These are phyloP conservation scores for Nyctereutes procyonoides DNA, from an alignment of 2,113 vertebrate species.

Conservation along the genomic window DNA sequence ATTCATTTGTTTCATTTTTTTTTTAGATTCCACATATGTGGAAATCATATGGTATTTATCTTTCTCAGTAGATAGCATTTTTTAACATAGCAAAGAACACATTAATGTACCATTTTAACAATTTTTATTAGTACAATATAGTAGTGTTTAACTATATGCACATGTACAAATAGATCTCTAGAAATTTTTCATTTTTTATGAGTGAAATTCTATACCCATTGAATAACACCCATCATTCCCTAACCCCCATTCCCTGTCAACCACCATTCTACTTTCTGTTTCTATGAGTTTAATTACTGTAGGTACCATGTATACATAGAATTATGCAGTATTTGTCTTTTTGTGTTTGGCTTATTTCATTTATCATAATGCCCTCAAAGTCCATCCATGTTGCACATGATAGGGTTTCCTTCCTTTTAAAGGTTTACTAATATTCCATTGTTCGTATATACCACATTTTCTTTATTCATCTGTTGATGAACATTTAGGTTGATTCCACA, in stretches of 20 bases:
- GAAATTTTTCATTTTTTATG: neutral
- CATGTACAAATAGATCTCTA: neutral
- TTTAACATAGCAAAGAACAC: neutral
- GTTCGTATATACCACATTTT: neutral
- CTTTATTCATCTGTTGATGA: neutral
- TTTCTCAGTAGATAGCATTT: neutral
- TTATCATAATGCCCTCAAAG: neutral
- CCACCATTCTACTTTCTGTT: neutral
- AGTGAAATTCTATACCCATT: neutral
- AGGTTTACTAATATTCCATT: neutral
- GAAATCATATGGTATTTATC: neutral
- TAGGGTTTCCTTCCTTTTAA: neutral
- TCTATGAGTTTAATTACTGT: neutral
- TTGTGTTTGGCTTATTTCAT: neutral
- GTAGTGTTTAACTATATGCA: neutral
- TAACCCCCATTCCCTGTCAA: neutral
- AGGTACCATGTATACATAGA: neutral
- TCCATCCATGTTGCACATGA: neutral
- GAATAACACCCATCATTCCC: neutral
- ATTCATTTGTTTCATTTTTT: neutral
- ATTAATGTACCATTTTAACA: neutral
- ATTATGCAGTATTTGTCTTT: neutral
- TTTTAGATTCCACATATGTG: neutral
- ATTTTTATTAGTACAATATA: neutral
- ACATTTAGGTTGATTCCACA: neutral